A percentile compares a stretch with the other conserved stretches of the same genome.
phyloP scores from a whole-genome alignment of 2,888 invertebrate species.

The Leptodirus hochenwartii region DNA sequence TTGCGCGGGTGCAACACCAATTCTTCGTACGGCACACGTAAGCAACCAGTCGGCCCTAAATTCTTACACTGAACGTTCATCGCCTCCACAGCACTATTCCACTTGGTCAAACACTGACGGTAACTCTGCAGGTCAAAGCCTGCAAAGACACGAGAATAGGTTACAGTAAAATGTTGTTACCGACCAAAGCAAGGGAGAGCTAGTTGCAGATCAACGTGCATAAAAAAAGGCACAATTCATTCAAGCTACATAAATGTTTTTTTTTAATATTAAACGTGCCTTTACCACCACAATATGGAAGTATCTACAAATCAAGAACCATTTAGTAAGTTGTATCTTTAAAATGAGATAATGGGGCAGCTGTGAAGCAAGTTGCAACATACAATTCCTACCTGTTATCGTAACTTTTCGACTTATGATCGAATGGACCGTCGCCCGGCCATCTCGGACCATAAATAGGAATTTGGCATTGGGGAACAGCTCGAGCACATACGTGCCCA shows the following conservation, averaged over 20 bases:
- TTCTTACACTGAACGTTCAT: constrained; percentile 89
- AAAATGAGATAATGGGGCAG: too few relatives aligned
- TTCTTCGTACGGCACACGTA: constrained; percentile 90
- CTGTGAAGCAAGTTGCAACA: too few relatives aligned
- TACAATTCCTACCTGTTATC: too few relatives aligned
- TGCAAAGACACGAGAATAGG: too few relatives aligned
- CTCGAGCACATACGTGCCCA: constrained; percentile 84
- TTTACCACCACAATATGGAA: too few relatives aligned
- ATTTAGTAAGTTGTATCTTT: too few relatives aligned
- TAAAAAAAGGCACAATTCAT: too few relatives aligned
- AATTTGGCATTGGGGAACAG: constrained; percentile 97
- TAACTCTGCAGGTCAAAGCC: constrained; percentile 91
- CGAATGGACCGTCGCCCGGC: constrained; percentile 95
- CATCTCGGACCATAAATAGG: constrained; percentile 95
- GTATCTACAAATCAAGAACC: too few relatives aligned
- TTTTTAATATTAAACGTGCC: too few relatives aligned
- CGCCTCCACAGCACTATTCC: constrained; percentile 88
- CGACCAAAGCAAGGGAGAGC: too few relatives aligned
- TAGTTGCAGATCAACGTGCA: too few relatives aligned
- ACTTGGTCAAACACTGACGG: constrained; percentile 86
- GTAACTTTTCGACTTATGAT: constrained; percentile 77
- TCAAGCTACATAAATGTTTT: too few relatives aligned
- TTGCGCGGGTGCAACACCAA: constrained; percentile 83
- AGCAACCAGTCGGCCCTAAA: constrained; percentile 57
- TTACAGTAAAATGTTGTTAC: constrained; percentile 66